Evolutionary conservation across 2,888 invertebrate species (phyloP).

Genomic region (Dynastes hyllus): DNA sequence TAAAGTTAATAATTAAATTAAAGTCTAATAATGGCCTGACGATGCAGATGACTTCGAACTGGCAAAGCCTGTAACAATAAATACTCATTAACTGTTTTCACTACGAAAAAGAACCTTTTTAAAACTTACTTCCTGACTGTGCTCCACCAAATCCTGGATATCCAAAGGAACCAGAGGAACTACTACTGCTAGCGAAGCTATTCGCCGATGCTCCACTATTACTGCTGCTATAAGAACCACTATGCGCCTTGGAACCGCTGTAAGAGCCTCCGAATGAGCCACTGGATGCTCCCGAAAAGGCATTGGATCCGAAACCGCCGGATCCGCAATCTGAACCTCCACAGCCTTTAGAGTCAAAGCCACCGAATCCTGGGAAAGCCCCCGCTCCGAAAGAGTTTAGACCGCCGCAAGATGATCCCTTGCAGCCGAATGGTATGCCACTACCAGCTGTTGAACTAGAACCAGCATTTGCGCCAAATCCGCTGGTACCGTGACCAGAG

Average conservation of each 20-base stretch:
- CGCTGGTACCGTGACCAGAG: neutral
- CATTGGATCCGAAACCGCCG: constrained; percentile 28
- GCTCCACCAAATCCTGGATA: constrained; percentile 34
- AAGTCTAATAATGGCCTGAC: constrained; percentile 44
- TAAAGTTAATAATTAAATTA: constrained; percentile 19
- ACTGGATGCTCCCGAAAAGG: constrained; percentile 40
- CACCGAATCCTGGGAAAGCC: constrained; percentile 19
- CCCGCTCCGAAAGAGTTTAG: constrained; percentile 3
- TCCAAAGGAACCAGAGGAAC: constrained; percentile 34
- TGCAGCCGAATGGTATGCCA: constrained; percentile 22
- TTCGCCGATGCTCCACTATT: constrained; percentile 1
- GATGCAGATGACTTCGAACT: constrained; percentile 34
- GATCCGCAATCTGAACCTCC: constrained; percentile 23
- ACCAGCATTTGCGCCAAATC: constrained; percentile 22
- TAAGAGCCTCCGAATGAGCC: constrained; percentile 39
- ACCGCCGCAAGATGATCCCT: constrained; percentile 10
- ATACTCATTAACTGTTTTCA: neutral
- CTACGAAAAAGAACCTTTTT: neutral
- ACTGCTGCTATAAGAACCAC: constrained; percentile 24
- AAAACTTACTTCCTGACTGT: constrained; percentile 45
- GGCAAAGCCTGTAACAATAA: constrained; percentile 39
- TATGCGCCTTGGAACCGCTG: constrained; percentile 39
- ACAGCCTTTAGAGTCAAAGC: constrained; percentile 30
- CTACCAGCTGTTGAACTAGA: constrained; percentile 10
- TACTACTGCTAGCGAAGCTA: constrained; percentile 39